These are phyloP conservation scores for Hassar affinis DNA, from an alignment of 2,113 vertebrate species.

Conservation along the genomic window DNA sequence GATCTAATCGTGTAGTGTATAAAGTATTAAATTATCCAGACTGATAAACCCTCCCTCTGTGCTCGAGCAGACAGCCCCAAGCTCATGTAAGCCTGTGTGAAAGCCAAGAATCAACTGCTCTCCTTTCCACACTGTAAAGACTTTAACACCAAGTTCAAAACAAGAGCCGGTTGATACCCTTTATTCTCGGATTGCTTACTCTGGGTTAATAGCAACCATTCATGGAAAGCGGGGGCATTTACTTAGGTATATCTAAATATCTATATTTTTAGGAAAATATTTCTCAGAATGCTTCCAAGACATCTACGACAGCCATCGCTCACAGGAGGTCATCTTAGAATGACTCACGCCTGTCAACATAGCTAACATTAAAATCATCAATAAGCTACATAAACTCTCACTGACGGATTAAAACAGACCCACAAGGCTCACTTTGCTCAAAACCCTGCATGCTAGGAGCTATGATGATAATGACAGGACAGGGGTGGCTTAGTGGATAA, in stretches of 20 bases:
- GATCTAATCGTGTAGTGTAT: slow-evolving; percentile 61
- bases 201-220: slow-evolving; percentile 40
- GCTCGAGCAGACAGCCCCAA: slow-evolving; percentile 36
- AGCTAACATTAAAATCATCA: background rate
- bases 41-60: slow-evolving; percentile 48
- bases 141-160: slow-evolving; percentile 32
- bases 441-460: background rate
- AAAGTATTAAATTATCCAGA: slow-evolving; percentile 57
- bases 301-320: background rate
- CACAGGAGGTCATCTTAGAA: background rate
- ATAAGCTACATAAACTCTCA: background rate
- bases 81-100: slow-evolving; percentile 50
- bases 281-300: background rate
- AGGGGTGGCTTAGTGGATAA: too few relatives aligned
- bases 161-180: slow-evolving; percentile 23
- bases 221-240: background rate
- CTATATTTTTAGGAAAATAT: background rate
- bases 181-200: slow-evolving; percentile 32
- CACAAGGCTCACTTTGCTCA: background rate
- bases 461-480: too few relatives aligned
- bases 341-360: background rate
- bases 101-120: slow-evolving; percentile 51
- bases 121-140: slow-evolving; percentile 26
- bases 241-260: background rate
- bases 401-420: background rate